phyloP scores from a whole-genome alignment of 2,888 invertebrate species.

The Synanthedon tipuliformis region DNA sequence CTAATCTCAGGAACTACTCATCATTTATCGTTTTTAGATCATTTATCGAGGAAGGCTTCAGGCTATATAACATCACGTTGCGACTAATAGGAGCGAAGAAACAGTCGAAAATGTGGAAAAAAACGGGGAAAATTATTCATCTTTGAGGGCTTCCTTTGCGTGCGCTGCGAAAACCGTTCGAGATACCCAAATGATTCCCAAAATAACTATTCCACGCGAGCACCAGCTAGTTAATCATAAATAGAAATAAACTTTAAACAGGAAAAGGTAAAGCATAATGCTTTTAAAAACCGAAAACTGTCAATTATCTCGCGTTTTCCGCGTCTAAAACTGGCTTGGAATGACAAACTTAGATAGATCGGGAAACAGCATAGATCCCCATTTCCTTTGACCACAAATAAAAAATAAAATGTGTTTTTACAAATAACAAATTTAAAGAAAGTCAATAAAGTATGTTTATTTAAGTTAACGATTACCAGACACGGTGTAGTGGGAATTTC shows the following conservation, averaged over 20 bases:
- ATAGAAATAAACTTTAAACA: background rate
- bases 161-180: too few relatives aligned
- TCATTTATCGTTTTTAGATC: too few relatives aligned
- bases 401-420: slow-evolving; percentile 8
- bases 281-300: slow-evolving; percentile 40
- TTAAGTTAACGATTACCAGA: background rate
- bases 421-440: background rate
- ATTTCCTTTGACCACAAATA: slow-evolving; percentile 11
- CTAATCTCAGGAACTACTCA: too few relatives aligned
- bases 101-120: too few relatives aligned
- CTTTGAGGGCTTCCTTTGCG: too few relatives aligned
- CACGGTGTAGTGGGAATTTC: background rate
- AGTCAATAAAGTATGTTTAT: background rate
- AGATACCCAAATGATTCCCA: too few relatives aligned
- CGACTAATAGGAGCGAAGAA: too few relatives aligned
- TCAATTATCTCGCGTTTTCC: slow-evolving; percentile 49
- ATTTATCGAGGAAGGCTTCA: too few relatives aligned
- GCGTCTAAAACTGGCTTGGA: slow-evolving; percentile 28
- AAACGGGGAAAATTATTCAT: too few relatives aligned
- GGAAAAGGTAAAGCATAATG: background rate
- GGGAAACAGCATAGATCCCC: slow-evolving; percentile 17
- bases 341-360: slow-evolving; percentile 25
- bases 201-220: too few relatives aligned
- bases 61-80: too few relatives aligned
- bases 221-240: slow-evolving; percentile 1